Conservation (phyloP, 2,113 vertebrate species). For the Grus americana region DNA sequence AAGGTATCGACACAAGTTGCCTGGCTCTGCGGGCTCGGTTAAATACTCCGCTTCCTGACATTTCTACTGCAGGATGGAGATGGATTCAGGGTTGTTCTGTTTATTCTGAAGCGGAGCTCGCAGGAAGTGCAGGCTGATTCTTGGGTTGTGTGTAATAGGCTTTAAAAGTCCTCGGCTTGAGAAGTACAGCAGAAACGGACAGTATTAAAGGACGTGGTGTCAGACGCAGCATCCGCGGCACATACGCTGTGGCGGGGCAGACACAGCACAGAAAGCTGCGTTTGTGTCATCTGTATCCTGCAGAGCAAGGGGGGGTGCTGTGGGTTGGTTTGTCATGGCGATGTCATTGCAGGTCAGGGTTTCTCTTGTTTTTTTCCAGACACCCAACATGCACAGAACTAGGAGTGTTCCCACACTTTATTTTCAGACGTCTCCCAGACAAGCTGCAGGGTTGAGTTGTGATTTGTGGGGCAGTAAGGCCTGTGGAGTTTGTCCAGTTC, state of each 20-base stretch:
- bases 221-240: rapidly evolving
- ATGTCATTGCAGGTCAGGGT: neutral
- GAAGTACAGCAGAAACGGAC: neutral
- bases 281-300: neutral
- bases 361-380: neutral
- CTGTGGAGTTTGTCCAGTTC: neutral
- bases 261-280: neutral
- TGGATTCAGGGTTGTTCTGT: neutral
- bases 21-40: neutral
- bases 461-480: conserved; percentile 30
- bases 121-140: neutral
- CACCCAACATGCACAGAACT: neutral
- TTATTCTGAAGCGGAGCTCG: neutral
- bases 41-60: neutral
- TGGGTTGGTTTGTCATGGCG: neutral
- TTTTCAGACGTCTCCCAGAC: neutral
- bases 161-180: neutral
- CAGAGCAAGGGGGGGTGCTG: neutral
- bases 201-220: rapidly evolving
- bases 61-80: neutral
- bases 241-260: neutral
- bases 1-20: neutral
- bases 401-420: neutral
- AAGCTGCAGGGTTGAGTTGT: neutral
- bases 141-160: neutral